These are phyloP conservation scores for Ammodytes marinus DNA, from an alignment of 2,113 vertebrate genomes.

Conservation along the genomic window DNA sequence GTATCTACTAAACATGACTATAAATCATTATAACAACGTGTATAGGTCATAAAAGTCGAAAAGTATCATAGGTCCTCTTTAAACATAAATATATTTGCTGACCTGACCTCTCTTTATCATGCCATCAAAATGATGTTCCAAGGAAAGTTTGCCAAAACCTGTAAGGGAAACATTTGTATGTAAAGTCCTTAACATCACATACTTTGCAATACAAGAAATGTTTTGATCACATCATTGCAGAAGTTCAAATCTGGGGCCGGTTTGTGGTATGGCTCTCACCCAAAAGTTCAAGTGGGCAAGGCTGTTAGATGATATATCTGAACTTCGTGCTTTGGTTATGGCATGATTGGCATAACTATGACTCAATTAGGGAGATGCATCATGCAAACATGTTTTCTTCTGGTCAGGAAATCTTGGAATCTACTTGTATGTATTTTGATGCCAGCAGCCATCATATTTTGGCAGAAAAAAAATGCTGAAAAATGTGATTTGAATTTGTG, in stretches of 20 bases:
- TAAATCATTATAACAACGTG: no score
- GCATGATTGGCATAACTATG: not conserved
- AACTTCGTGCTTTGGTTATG: not conserved
- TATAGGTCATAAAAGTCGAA: no score
- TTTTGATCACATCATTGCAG: not conserved
- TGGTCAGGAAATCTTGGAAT: not conserved
- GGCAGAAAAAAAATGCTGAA: not conserved
- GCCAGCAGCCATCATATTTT: conserved; percentile 1
- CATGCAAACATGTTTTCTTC: not conserved
- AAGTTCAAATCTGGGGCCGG: not conserved
- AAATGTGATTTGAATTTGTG: conserved; percentile 24
- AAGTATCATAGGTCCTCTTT: no score
- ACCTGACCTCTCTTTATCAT: not conserved
- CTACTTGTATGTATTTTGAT: not conserved
- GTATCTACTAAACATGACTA: no score
- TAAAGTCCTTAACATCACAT: not conserved
- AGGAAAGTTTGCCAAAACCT: not conserved
- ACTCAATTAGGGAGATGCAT: not conserved
- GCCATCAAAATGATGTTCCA: not conserved
- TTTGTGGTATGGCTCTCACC: not conserved
- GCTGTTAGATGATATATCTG: not conserved
- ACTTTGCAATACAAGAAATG: not conserved
- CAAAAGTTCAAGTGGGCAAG: not conserved
- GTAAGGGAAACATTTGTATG: not conserved
- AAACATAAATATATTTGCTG: not conserved